Evolutionary conservation across 2,888 invertebrate genomes (phyloP).

Genomic region (Cremastinae sp.): DNA sequence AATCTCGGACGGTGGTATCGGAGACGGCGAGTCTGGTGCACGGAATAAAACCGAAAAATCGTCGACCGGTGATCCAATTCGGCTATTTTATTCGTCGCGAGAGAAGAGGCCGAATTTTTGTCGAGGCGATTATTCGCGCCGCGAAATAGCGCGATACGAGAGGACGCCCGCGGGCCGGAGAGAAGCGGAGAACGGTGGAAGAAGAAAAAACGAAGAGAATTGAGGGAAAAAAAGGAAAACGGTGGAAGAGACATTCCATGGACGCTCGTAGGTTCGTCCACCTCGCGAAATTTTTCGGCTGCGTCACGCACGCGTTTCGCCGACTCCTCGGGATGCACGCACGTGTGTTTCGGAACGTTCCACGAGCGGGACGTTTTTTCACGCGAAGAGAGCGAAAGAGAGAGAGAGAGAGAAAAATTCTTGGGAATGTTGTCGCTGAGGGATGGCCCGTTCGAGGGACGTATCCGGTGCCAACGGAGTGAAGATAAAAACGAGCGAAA

Average conservation of each 20-base stretch:
- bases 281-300: conserved; percentile 60
- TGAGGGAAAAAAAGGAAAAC: conserved; percentile 28
- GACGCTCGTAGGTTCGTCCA: conserved; percentile 66
- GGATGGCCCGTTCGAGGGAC: conserved; percentile 47
- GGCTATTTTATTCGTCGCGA: background rate
- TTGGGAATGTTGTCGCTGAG: conserved; percentile 43
- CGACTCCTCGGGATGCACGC: conserved; percentile 5
- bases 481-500: conserved; percentile 16
- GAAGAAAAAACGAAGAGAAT: conserved; percentile 23
- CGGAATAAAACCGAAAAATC: background rate
- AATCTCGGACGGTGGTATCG: conserved; percentile 27
- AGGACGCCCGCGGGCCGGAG: no score
- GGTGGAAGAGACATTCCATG: conserved; percentile 63
- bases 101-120: no score
- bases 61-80: no score
- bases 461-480: conserved; percentile 47
- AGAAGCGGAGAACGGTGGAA: background rate
- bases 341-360: conserved; percentile 4
- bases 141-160: no score
- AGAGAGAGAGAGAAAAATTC: conserved; percentile 1
- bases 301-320: conserved; percentile 38
- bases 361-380: conserved; percentile 22
- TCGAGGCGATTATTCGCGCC: no score
- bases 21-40: conserved; percentile 1
- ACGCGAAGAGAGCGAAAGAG: background rate